Base-by-base conservation (phyloP, 92 coral and sea anemone species). In the Metridium senile region DNA sequence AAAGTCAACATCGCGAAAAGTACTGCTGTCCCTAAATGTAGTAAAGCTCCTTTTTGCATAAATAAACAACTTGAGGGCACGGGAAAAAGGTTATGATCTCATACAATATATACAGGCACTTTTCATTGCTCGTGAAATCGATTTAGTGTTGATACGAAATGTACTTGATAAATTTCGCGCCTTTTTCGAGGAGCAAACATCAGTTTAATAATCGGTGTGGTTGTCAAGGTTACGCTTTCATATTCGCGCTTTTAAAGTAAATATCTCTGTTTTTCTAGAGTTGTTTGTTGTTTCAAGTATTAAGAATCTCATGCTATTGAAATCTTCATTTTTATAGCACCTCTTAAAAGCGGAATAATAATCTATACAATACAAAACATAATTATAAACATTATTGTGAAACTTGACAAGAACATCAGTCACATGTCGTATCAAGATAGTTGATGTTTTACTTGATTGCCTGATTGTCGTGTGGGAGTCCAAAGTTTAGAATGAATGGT, bases 171-270 rank as follows among this genome's bases (percentile, higher is more conserved):
- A 6, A 39, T 39, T 39, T 39, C 49, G 49, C 49, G 49, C 49
- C 49, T 39, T 39, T 39, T 39, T 39, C n/a, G n/a, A n/a, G n/a
- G 13, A 39, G 49, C 49, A 39, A 54, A 54, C 17, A 16, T 54
- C 4, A 54, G 4, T 54, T 54, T 54, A 54, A 54, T 54, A 54
- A 9, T n/a, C 65, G 28, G 28, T 20, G 7, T 25, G 6, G 65
- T 59, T 59, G 65, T 59, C 65, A 59, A 59, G 65, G 65, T 18
- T 18, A 59, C 65, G 10, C 1, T 19, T 10, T 26, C 28, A 26
- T 19, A 59, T 59, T 59, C 65, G 9, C 65, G 22, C 65, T 19
- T 59, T 59, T n/a, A 59, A 59, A 28, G 11, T 10, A 59, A 59
- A 3, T 25, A 28, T 21, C 7, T 0, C 28, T 6, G 28, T 26